Evolutionary conservation across 1,140 invertebrate genomes (phyloP).

Genomic region (Drosophila fuyamai): DNA sequence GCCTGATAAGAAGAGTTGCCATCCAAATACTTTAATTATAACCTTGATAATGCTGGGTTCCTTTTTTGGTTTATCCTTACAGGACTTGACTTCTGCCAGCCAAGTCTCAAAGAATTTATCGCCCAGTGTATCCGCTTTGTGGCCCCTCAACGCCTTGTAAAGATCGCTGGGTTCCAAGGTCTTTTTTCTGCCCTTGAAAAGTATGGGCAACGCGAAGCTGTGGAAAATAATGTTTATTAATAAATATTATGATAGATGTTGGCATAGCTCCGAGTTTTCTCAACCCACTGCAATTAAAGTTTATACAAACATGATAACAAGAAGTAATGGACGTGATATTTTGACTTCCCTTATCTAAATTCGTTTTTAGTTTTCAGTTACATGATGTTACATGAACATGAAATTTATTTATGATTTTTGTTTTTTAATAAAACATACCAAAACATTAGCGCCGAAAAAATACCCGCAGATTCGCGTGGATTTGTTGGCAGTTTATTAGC

Average conservation of each 20-base stretch:
- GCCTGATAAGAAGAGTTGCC: slow-evolving; percentile 47
- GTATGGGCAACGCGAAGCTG: slow-evolving; percentile 85
- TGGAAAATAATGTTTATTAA: neutral
- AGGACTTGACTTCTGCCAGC: slow-evolving; percentile 52
- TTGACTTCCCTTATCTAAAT: slow-evolving; percentile 5
- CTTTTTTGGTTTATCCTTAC: slow-evolving; percentile 27
- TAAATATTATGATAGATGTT: slow-evolving; percentile 14
- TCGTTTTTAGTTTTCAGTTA: neutral
- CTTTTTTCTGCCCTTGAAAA: slow-evolving; percentile 85
- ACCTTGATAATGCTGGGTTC: slow-evolving; percentile 54
- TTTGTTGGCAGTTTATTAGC: slow-evolving; percentile 63
- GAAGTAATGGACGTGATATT: slow-evolving; percentile 7
- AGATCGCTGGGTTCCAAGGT: slow-evolving; percentile 86
- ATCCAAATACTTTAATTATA: slow-evolving; percentile 57
- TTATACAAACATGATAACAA: slow-evolving; percentile 10
- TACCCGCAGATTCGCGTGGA: slow-evolving; percentile 64
- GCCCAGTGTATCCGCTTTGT: slow-evolving; percentile 78
- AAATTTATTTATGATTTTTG: neutral
- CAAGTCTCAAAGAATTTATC: slow-evolving; percentile 64
- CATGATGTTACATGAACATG: neutral
- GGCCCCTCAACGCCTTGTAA: slow-evolving; percentile 86
- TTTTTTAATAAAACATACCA: slow-evolving; percentile 41
- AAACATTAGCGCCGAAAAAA: slow-evolving; percentile 65
- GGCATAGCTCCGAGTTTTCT: neutral
- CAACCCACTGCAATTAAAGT: neutral